These are phyloP conservation scores for Coleophora deauratella DNA, from an alignment of 2,888 invertebrate species.

Conservation along the genomic window DNA sequence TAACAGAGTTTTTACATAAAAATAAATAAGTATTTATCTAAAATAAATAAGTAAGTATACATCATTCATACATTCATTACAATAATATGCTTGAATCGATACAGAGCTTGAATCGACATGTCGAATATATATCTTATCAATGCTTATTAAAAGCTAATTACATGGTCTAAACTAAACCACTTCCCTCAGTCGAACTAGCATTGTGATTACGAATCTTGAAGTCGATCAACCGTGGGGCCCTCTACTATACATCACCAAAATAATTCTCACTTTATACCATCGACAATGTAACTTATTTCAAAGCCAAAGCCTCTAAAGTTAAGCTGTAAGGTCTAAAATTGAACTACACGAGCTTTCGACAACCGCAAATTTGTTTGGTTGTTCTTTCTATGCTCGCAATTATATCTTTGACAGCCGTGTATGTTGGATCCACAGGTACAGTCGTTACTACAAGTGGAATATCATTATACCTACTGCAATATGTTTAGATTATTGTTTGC, in stretches of 20 bases:
- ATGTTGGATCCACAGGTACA: constrained; percentile 41
- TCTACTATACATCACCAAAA: constrained; percentile 40
- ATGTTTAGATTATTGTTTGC: not conserved
- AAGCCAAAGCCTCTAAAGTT: constrained; percentile 8
- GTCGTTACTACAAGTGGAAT: constrained; percentile 38
- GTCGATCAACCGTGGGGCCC: constrained; percentile 59
- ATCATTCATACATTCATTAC: too few relatives aligned
- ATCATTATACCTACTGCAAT: constrained; percentile 2
- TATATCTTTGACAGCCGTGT: constrained; percentile 66
- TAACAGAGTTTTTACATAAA: too few relatives aligned
- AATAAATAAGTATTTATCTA: too few relatives aligned
- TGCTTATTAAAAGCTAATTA: constrained; percentile 47
- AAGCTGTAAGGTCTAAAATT: constrained; percentile 26
- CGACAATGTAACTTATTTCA: constrained; percentile 14
- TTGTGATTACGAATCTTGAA: constrained; percentile 56
- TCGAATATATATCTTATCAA: constrained; percentile 9
- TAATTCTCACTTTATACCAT: constrained; percentile 19
- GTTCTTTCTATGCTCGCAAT: constrained; percentile 64
- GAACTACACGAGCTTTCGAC: constrained; percentile 9
- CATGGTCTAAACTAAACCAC: constrained; percentile 29
- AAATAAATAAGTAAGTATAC: too few relatives aligned
- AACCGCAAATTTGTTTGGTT: constrained; percentile 38
- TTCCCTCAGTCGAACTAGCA: constrained; percentile 51
- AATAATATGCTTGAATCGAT: too few relatives aligned
- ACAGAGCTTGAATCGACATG: too few relatives aligned